phyloP scores from a whole-genome alignment of 1,140 invertebrate species.

The Augochlora pura region DNA sequence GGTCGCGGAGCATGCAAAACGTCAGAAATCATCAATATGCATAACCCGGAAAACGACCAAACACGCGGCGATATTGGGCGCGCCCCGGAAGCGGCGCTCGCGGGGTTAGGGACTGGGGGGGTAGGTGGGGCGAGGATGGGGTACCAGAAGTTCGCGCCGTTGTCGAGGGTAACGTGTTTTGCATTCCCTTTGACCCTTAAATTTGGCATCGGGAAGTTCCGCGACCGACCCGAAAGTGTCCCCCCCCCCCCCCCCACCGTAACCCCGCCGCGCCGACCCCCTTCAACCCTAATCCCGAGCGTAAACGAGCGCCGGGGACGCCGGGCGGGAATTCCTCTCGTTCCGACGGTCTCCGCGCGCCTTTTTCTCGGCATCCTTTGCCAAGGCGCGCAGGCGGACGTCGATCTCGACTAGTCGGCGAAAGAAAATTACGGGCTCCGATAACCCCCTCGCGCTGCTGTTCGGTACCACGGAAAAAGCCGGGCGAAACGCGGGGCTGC shows the following conservation, averaged over 20 bases:
- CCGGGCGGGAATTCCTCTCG: slow-evolving; percentile 17
- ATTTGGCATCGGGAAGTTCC: slow-evolving; percentile 52
- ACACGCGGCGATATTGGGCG: slow-evolving; percentile 18
- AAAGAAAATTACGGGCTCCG: too few relatives aligned
- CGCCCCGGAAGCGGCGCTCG: not conserved
- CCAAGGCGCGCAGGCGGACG: not conserved
- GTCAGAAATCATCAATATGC: slow-evolving; percentile 42
- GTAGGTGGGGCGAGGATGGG: too few relatives aligned
- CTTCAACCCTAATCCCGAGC: not conserved
- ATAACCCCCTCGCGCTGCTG: too few relatives aligned
- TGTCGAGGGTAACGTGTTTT: slow-evolving; percentile 54
- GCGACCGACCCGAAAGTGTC: slow-evolving; percentile 20
- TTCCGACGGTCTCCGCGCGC: not conserved
- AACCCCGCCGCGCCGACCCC: too few relatives aligned
- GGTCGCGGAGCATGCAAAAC: slow-evolving; percentile 8
- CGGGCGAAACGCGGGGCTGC: too few relatives aligned
- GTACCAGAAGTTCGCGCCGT: not conserved
- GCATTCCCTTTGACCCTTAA: slow-evolving; percentile 75
- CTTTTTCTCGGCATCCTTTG: slow-evolving; percentile 23
- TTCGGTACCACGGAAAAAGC: too few relatives aligned
- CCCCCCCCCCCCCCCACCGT: not conserved
- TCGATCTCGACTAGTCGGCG: too few relatives aligned
- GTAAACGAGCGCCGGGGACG: slow-evolving; percentile 25
- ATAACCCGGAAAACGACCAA: slow-evolving; percentile 33
- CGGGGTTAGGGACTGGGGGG: too few relatives aligned